Percentiles rank a stretch among this genome's conserved stretches.
Conservation (phyloP, 2,113 vertebrate genomes). For the Clarias gariepinus region DNA sequence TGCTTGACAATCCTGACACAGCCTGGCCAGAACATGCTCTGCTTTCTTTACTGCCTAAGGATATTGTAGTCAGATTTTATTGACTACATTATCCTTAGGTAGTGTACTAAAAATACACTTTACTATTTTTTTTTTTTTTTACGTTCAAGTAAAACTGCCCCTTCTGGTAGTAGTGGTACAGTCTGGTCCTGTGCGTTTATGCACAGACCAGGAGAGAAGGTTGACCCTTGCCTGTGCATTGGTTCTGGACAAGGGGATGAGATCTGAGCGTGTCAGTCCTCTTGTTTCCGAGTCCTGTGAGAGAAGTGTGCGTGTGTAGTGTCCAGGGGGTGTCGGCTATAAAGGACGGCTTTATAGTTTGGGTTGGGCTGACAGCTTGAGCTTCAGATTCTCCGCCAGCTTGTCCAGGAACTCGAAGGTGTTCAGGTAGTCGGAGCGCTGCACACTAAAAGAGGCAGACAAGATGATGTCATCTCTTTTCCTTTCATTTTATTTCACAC, state of each 20-base stretch:
- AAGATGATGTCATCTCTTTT: neutral
- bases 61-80: no score
- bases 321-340: neutral
- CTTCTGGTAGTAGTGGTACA: constrained; percentile 10
- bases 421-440: constrained; percentile 89
- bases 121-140: neutral
- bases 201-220: constrained; percentile 7
- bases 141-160: constrained; percentile 32
- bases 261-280: neutral
- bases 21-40: constrained; percentile 17
- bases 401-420: constrained; percentile 98
- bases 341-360: constrained; percentile 76
- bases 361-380: constrained; percentile 78
- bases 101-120: no score
- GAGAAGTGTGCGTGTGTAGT: constrained; percentile 10
- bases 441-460: constrained; percentile 71
- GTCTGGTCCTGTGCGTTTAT: constrained; percentile 16
- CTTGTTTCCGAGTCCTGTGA: neutral
- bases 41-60: constrained; percentile 14
- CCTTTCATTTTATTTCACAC: neutral
- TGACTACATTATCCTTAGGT: no score
- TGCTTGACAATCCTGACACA: constrained; percentile 29
- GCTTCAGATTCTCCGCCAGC: constrained; percentile 90
- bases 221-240: neutral
- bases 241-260: constrained; percentile 8